Conservation (phyloP, 2,888 invertebrate species). For the Pandemis corylana region DNA sequence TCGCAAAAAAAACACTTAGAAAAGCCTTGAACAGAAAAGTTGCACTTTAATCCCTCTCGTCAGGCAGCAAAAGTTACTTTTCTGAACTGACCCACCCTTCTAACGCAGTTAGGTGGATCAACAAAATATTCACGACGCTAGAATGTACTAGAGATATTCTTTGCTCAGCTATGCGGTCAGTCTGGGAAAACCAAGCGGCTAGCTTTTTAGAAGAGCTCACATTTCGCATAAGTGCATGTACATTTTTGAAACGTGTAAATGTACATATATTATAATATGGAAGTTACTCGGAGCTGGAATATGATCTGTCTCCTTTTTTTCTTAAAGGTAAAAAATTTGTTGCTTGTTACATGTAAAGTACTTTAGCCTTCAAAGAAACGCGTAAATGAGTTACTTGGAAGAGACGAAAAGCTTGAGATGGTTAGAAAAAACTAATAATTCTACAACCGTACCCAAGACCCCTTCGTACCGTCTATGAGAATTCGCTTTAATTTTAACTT, state of each 20-base stretch:
- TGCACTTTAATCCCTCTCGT: too few species aligned
- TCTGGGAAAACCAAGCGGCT: not conserved
- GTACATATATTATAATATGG: not conserved
- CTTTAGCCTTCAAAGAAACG: not conserved
- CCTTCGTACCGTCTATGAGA: too few species aligned
- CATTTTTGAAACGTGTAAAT: constrained; percentile 3
- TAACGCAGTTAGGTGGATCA: too few species aligned
- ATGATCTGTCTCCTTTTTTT: not conserved
- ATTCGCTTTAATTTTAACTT: too few species aligned
- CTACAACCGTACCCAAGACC: too few species aligned
- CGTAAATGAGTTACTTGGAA: too few species aligned
- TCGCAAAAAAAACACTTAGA: too few species aligned
- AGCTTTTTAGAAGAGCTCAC: not conserved
- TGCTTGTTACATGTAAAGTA: not conserved
- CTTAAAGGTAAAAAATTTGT: not conserved
- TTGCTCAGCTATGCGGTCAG: not conserved
- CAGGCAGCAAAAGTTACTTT: too few species aligned
- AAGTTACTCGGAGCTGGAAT: not conserved
- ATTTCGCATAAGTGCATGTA: not conserved
- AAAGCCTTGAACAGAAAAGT: too few species aligned
- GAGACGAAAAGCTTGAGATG: too few species aligned
- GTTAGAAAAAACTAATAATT: too few species aligned
- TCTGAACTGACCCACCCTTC: too few species aligned
- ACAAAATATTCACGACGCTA: not conserved
- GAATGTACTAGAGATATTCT: not conserved